phyloP scores from a whole-genome alignment of 2,113 vertebrate species.

The Vireo altiloquus region DNA sequence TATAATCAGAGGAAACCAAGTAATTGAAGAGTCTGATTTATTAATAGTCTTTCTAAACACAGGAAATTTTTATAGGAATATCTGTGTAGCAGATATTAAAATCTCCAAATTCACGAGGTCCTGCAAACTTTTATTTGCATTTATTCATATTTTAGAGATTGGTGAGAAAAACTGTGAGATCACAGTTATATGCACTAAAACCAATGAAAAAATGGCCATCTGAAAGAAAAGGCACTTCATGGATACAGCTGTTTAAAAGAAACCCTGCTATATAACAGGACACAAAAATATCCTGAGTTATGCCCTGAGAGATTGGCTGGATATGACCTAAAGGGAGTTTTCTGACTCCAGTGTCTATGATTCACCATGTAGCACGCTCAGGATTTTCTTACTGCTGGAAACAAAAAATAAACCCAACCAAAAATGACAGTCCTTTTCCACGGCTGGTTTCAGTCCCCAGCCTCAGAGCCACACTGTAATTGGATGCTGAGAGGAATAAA shows the following conservation, averaged over 20 bases:
- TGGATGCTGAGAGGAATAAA: constrained; percentile 19
- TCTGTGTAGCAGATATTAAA: background rate
- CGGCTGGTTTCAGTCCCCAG: background rate
- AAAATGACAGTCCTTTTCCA: constrained; percentile 49
- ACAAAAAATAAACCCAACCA: background rate
- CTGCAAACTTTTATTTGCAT: background rate
- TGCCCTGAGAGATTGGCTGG: background rate
- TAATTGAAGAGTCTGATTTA: background rate
- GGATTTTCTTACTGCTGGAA: constrained; percentile 22
- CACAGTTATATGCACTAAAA: background rate
- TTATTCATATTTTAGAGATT: background rate
- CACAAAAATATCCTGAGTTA: constrained; percentile 21
- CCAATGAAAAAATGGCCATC: background rate
- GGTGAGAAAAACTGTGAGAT: background rate
- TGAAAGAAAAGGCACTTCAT: background rate
- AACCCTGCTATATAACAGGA: background rate
- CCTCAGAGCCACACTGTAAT: constrained; percentile 12
- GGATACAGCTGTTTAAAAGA: background rate
- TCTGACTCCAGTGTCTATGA: background rate
- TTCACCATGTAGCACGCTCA: background rate
- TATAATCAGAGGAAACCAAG: constrained; percentile 23
- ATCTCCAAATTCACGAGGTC: background rate
- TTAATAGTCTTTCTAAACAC: background rate
- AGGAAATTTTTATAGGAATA: too few species aligned
- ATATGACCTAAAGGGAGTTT: constrained; percentile 30